Percentiles rank a stretch among this genome's conserved stretches.
Conservation (phyloP, 2,888 invertebrate species). For the Drosophila seclusa region DNA sequence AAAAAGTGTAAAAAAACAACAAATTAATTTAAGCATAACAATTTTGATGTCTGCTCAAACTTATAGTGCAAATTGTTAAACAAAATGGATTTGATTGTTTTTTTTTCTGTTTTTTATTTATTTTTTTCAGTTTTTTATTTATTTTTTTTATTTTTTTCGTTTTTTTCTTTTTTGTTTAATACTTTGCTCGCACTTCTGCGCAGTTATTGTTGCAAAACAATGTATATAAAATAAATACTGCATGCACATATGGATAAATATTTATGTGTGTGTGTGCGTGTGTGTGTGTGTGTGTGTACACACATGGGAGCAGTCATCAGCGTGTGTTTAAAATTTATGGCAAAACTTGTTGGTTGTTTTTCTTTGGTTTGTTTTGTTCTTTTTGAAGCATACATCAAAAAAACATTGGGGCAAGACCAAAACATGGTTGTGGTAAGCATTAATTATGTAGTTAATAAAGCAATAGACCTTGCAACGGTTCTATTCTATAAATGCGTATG, state of each 20-base stretch:
- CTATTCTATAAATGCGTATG: not conserved
- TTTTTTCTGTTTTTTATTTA: not conserved
- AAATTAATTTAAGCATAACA: slow-evolving; percentile 54
- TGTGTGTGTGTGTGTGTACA: slow-evolving; percentile 11
- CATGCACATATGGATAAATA: slow-evolving; percentile 29
- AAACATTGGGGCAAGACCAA: slow-evolving; percentile 8
- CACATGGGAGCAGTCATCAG: slow-evolving; percentile 51
- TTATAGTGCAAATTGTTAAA: slow-evolving; percentile 56
- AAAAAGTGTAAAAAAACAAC: not conserved
- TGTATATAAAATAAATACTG: slow-evolving; percentile 30
- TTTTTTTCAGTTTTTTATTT: slow-evolving; percentile 1
- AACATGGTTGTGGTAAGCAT: slow-evolving; percentile 10
- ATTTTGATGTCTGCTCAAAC: slow-evolving; percentile 52
- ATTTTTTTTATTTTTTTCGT: not conserved
- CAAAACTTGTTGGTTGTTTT: slow-evolving; percentile 42
- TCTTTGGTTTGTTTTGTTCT: slow-evolving; percentile 8
- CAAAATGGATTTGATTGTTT: slow-evolving; percentile 25
- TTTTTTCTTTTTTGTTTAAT: slow-evolving; percentile 1
- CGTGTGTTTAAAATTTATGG: slow-evolving; percentile 60
- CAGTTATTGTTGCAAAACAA: slow-evolving; percentile 36
- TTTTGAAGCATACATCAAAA: slow-evolving; percentile 10
- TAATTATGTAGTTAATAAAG: slow-evolving; percentile 27
- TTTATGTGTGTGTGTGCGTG: not conserved
- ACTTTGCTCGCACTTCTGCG: slow-evolving; percentile 30
- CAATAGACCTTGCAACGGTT: slow-evolving; percentile 13